A percentile compares a stretch with the other conserved stretches of the same genome.
Evolutionary conservation across 2,888 invertebrate species (phyloP).

Genomic region (Altica lythri): DNA sequence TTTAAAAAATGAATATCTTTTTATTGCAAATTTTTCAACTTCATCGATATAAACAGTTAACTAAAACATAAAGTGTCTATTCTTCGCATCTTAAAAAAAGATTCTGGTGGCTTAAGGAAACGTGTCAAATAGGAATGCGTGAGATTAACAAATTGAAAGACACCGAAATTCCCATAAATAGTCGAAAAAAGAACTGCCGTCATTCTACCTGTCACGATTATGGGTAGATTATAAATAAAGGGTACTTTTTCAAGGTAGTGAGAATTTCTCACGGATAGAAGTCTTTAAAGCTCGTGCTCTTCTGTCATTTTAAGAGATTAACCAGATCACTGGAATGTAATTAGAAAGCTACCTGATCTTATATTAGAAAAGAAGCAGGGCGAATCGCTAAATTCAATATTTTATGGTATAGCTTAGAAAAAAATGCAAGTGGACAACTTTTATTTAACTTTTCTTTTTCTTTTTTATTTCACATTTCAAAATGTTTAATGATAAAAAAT

Average conservation of each 20-base stretch:
- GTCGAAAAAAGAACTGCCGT: conserved; percentile 23
- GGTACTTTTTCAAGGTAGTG: conserved; percentile 19
- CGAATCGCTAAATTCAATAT: too few species aligned
- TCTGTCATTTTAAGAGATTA: conserved; percentile 26
- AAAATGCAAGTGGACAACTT: too few species aligned
- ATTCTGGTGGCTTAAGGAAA: conserved; percentile 6
- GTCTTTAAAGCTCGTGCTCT: conserved; percentile 32
- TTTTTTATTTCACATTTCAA: too few species aligned
- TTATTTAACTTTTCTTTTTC: too few species aligned
- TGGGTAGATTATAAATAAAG: conserved; percentile 26
- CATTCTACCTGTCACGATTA: conserved; percentile 33
- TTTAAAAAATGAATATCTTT: too few species aligned
- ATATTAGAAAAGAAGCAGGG: too few species aligned
- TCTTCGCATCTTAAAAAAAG: too few species aligned
- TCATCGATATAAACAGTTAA: too few species aligned
- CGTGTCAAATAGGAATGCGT: conserved; percentile 18
- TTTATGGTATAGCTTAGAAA: too few species aligned
- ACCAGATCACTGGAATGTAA: conserved; percentile 10
- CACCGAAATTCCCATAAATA: conserved; percentile 29
- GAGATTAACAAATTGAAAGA: conserved; percentile 26
- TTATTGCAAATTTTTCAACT: too few species aligned
- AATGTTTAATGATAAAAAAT: too few species aligned
- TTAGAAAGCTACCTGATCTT: conserved; percentile 2
- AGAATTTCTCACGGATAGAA: conserved; percentile 29
- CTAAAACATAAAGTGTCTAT: too few species aligned